Evolutionary conservation across 2,888 invertebrate genomes (phyloP), one percentile per base, ranked within the genome.

Genomic region (Diplolepis rosae): DNA sequence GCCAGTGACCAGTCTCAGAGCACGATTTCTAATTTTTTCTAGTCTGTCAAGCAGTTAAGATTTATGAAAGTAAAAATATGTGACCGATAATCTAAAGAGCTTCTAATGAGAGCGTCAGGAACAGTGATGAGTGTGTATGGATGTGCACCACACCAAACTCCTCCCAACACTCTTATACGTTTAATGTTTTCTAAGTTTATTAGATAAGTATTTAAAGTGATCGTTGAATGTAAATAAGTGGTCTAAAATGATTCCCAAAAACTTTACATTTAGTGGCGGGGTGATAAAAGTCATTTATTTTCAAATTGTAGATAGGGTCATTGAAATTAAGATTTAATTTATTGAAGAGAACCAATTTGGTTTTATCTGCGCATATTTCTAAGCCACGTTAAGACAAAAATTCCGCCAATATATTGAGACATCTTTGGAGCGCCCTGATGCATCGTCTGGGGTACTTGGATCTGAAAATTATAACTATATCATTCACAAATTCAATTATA

Each of bases 101-200:
- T 69, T 32, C 70, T 68, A 13, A 76, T 52, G 7, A 73, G 15
- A 0, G 70, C 4, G 1, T 9, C 51, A 69, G 66, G 73, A 2
- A 76, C 7, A 5, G 42, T n/a, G 4, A 70, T 22, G 3, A 73
- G 11, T 1, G 28, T 13, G 4, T 13, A 4, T 2, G 72, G 73
- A 32, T 73, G 18, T 9, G 76, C 68, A 32, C 69, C 72, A 67
- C 72, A 76, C 73, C 73, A 72, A 1, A 61, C 71, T 3, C 45
- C 32, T 51, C 72, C 54, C 5, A 73, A 13, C 35, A 61, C 73
- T 22, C 70, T 72, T 0, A 76, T 1, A 4, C 65, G 5, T 9
- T 66, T 45, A 6, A 73, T 70, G 13, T 22, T 65, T 1, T 56
- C 42, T 28, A 32, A 32, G 32, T 32, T 32, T 32, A 6, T n/a